Evolutionary conservation across 2,113 vertebrate genomes (phyloP).

Genomic region (Nipponia nippon): DNA sequence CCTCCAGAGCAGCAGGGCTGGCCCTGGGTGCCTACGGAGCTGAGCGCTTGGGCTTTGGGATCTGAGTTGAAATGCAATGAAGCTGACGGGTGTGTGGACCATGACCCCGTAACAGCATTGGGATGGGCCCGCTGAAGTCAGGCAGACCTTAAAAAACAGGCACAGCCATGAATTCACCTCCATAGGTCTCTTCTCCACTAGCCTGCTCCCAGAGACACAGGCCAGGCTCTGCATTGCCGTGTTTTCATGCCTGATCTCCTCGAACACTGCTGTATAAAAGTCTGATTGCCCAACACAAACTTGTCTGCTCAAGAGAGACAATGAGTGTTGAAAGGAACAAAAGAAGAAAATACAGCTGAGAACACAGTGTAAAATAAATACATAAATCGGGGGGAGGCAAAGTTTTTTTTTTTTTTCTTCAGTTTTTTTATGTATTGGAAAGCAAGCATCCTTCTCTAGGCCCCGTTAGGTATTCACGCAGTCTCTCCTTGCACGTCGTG

Average conservation of each 20-base stretch:
- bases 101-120: accelerated
- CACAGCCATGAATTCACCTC: background rate
- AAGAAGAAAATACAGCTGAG: background rate
- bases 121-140: too few species aligned
- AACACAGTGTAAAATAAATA: background rate
- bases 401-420: background rate
- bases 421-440: too few species aligned
- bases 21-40: accelerated
- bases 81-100: too few species aligned
- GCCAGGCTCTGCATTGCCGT: accelerated
- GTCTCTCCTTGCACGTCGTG: background rate
- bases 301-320: background rate
- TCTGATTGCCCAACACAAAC: background rate
- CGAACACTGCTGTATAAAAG: accelerated
- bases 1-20: background rate
- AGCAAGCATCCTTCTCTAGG: background rate
- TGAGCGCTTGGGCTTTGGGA: accelerated
- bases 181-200: background rate
- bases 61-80: background rate
- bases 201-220: background rate
- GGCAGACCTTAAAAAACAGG: background rate
- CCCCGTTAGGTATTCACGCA: accelerated
- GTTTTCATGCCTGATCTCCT: background rate
- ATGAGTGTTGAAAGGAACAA: background rate
- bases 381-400: background rate